Conservation (phyloP, 2,888 invertebrate species). For the Limenitis camilla region DNA sequence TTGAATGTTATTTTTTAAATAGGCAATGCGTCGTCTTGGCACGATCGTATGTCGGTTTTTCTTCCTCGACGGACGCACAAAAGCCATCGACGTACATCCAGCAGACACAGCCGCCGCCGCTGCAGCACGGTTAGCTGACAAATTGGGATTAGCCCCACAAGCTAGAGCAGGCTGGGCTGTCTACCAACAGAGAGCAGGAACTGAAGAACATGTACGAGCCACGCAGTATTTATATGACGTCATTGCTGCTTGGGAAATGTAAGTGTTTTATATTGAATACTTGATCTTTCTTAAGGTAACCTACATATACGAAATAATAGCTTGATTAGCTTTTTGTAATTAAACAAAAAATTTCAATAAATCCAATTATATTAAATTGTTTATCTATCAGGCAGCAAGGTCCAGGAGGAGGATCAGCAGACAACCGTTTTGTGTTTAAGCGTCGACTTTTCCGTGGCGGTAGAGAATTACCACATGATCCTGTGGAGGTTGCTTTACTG, state of each 20-base stretch:
- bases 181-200: constrained; percentile 89
- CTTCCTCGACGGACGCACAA: constrained; percentile 95
- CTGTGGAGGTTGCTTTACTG: constrained; percentile 93
- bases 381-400: constrained; percentile 61
- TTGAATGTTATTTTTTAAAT: not conserved
- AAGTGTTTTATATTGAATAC: constrained; percentile 42
- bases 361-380: not conserved
- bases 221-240: constrained; percentile 95
- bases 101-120: constrained; percentile 95
- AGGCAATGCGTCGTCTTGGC: constrained; percentile 92
- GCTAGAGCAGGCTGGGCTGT: constrained; percentile 94
- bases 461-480: constrained; percentile 93
- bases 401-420: constrained; percentile 86
- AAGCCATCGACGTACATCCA: constrained; percentile 95
- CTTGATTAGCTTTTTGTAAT: too few species aligned
- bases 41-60: constrained; percentile 95
- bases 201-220: constrained; percentile 91
- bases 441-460: constrained; percentile 91
- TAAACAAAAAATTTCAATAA: too few species aligned
- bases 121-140: constrained; percentile 89
- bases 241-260: constrained; percentile 95
- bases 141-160: constrained; percentile 83
- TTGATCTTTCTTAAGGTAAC: not conserved
- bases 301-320: too few species aligned
- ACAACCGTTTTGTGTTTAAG: constrained; percentile 94